These are phyloP conservation scores for Eptesicus fuscus DNA, from an alignment of 2,113 vertebrate species.

Conservation along the genomic window DNA sequence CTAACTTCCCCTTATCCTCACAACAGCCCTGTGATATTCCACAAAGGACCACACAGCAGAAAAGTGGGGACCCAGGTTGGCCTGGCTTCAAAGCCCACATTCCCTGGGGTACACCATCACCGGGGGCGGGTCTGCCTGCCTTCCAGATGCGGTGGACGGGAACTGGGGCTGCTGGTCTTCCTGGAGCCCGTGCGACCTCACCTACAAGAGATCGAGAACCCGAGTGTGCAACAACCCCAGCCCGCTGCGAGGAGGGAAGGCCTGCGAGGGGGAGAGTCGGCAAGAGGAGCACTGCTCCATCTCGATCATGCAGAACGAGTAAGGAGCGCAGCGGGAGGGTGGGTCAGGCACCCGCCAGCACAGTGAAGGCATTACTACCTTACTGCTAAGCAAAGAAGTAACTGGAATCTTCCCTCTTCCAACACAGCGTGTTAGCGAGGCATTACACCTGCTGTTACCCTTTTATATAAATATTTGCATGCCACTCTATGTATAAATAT, in stretches of 20 bases:
- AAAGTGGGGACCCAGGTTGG: neutral
- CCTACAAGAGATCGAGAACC: constrained; percentile 83
- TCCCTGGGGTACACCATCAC: accelerated
- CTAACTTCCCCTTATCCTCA: neutral
- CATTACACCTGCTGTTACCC: neutral
- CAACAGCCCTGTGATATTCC: neutral
- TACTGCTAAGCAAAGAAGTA: neutral
- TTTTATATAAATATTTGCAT: too few species aligned
- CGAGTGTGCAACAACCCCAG: constrained; percentile 89
- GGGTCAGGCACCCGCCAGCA: too few species aligned
- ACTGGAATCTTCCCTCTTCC: neutral
- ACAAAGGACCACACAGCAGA: neutral
- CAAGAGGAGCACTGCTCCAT: constrained; percentile 87
- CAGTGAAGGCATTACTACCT: neutral
- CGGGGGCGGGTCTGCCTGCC: neutral
- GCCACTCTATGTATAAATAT: neutral
- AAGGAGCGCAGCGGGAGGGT: neutral
- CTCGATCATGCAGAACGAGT: constrained; percentile 87
- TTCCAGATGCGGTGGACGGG: constrained; percentile 88
- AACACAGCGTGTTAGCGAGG: neutral
- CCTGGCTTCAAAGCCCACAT: neutral
- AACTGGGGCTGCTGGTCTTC: constrained; percentile 93
- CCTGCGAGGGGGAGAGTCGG: constrained; percentile 78
- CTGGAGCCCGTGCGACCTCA: constrained; percentile 86
- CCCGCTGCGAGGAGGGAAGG: constrained; percentile 82